Conservation (phyloP, 2,113 vertebrate genomes). For the Centropristis striata region DNA sequence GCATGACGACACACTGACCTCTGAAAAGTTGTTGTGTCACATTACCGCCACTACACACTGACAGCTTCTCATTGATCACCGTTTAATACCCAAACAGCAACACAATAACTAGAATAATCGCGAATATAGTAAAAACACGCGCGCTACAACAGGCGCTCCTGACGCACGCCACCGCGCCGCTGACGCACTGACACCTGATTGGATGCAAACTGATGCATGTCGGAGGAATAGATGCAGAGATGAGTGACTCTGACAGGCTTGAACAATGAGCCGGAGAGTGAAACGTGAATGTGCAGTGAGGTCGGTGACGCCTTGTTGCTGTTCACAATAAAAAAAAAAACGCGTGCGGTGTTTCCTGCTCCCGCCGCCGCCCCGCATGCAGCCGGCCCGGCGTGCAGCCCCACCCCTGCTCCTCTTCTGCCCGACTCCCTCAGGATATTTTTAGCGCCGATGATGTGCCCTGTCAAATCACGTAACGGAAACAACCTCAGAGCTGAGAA, state of each 20-base stretch:
- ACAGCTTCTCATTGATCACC: not conserved
- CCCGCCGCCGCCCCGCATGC: constrained; percentile 15
- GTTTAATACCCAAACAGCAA: not conserved
- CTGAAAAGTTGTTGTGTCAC: constrained; percentile 33
- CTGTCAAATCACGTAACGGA: constrained; percentile 80
- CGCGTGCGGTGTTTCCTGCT: not conserved
- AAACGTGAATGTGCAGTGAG: not conserved
- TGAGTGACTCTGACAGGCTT: not conserved
- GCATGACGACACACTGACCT: constrained; percentile 65
- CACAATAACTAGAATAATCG: not conserved
- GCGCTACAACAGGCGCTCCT: constrained; percentile 58
- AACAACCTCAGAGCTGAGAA: constrained; percentile 57
- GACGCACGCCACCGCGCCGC: constrained; percentile 63
- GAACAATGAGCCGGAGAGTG: no score
- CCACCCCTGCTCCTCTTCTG: constrained; percentile 76
- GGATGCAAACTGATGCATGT: constrained; percentile 34
- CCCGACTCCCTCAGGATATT: constrained; percentile 83
- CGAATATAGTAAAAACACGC: constrained; percentile 3
- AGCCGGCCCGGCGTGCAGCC: constrained; percentile 42
- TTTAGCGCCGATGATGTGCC: constrained; percentile 80
- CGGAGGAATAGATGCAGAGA: not conserved
- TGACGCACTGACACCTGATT: constrained; percentile 73
- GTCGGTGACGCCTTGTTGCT: not conserved
- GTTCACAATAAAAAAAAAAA: not conserved
- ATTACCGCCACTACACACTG: not conserved